Evolutionary conservation across 2,113 vertebrate species (phyloP).

Genomic region (Colius striatus): DNA sequence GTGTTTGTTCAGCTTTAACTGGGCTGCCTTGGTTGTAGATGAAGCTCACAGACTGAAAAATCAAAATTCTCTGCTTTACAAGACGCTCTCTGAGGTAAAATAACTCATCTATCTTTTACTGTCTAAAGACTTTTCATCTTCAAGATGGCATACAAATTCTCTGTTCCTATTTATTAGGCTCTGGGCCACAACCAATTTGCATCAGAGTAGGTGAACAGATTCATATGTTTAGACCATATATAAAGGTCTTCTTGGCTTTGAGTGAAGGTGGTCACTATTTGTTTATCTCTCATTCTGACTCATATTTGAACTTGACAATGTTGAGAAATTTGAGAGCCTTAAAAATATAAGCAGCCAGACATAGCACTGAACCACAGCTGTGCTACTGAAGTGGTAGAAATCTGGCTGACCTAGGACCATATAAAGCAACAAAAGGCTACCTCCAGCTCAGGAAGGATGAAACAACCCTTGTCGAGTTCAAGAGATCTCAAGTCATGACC

Average conservation of each 20-base stretch:
- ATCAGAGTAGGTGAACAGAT: background rate
- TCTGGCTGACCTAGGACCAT: background rate
- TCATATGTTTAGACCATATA: background rate
- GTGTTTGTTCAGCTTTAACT: constrained; percentile 67
- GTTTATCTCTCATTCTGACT: background rate
- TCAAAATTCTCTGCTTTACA: constrained; percentile 85
- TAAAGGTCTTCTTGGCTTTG: background rate
- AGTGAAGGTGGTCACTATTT: background rate
- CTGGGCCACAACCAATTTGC: background rate
- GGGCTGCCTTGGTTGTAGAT: constrained; percentile 86
- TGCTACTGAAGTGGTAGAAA: background rate
- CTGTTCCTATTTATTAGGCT: background rate
- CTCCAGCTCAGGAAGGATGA: background rate
- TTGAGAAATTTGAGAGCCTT: background rate
- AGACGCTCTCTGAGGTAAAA: constrained; percentile 85
- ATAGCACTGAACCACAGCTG: background rate
- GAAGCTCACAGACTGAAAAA: constrained; percentile 96
- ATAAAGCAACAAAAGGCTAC: background rate
- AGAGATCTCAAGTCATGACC: background rate
- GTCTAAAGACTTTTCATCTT: background rate
- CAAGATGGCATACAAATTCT: background rate
- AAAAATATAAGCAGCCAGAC: background rate
- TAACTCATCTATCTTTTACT: background rate
- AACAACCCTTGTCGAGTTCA: background rate
- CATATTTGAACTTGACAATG: background rate